phyloP scores from a whole-genome alignment of 2,888 invertebrate species.

The Megamerina dolium region DNA sequence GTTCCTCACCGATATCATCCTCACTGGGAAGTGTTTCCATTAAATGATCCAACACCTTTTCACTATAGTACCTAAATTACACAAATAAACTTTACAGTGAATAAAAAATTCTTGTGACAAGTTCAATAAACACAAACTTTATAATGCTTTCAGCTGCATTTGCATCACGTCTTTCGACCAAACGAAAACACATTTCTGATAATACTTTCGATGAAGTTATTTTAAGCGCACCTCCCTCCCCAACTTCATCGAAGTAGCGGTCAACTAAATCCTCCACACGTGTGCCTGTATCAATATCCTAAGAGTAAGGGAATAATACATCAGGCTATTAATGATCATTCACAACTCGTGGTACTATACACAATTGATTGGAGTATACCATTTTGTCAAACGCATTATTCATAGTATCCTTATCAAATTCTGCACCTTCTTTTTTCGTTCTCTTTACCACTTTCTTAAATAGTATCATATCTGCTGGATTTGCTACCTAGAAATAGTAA shows the following conservation, averaged over 20 bases:
- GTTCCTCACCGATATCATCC: conserved; percentile 50
- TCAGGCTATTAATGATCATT: too few species aligned
- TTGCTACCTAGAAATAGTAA: conserved; percentile 64
- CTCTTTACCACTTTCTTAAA: conserved; percentile 57
- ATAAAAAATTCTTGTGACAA: not conserved
- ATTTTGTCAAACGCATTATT: conserved; percentile 33
- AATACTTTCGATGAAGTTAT: conserved; percentile 71
- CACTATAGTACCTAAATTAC: conserved; percentile 51
- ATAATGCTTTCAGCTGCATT: conserved; percentile 54
- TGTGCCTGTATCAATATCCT: conserved; percentile 37
- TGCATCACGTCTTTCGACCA: conserved; percentile 58
- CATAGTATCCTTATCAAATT: conserved; percentile 40
- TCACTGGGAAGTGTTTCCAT: conserved; percentile 50
- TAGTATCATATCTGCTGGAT: conserved; percentile 73
- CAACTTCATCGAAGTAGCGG: conserved; percentile 55
- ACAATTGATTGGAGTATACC: conserved; percentile 18
- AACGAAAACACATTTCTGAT: conserved; percentile 65
- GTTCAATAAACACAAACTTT: conserved; percentile 44
- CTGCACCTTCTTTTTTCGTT: conserved; percentile 28
- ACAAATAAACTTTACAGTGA: not conserved
- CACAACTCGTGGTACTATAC: too few species aligned
- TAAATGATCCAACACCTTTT: conserved; percentile 52
- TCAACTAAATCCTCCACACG: conserved; percentile 58
- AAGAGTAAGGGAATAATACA: not conserved
- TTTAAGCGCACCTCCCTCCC: conserved; percentile 55